Base-by-base conservation (phyloP, 2,888 invertebrate genomes). In the Trisateles emortualis region DNA sequence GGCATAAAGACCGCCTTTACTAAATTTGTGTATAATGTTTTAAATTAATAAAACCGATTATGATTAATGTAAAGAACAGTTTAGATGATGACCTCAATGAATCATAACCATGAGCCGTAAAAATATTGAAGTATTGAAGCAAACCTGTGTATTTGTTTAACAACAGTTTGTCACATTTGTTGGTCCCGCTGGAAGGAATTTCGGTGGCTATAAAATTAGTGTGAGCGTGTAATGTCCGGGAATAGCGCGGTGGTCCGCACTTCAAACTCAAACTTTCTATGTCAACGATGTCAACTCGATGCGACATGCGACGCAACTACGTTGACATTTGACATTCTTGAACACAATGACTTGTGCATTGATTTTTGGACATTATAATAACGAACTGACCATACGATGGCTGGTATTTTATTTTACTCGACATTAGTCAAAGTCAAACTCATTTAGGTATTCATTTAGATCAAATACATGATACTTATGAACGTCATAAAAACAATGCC, bases 191-290 rank as follows among this genome's bases (percentile, higher is more conserved):
- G 45, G 59, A 29, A 70, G 79, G 79, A 78, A 82, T 83, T 82
- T 83, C 81, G 75, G 87, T 87, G 87, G 83, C 87, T 85, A 85
- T 88, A 87, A 88, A 88, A 86, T 84, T 83, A 83, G 86, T 87
- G 83, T 79, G 77, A 80, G 64, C 61, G 80, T 87, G 86, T 67
- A 68, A 88, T 58, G 74, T 87, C 87, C 79, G 74, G 78, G 85
- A 87, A 88, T 66, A 64, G 53, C 66, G 68, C 60, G 81, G 81
- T 65, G 78, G 81, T 78, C 81, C 57, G 14, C 16, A 43, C 52
- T 44, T 36, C 52, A 13, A 53, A 64, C 54, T 65, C 72, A 74
- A 79, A 77, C 79, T 79, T 79, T 79, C 80, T 83, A 74, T 81
- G 82, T 81, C 75, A 81, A 81, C 80, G 83, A 74, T 81, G 82